A percentile compares a stretch with the other conserved stretches of the same genome.
phyloP scores from a whole-genome alignment of 2,113 vertebrate species.

The Coptodon rendalli region DNA sequence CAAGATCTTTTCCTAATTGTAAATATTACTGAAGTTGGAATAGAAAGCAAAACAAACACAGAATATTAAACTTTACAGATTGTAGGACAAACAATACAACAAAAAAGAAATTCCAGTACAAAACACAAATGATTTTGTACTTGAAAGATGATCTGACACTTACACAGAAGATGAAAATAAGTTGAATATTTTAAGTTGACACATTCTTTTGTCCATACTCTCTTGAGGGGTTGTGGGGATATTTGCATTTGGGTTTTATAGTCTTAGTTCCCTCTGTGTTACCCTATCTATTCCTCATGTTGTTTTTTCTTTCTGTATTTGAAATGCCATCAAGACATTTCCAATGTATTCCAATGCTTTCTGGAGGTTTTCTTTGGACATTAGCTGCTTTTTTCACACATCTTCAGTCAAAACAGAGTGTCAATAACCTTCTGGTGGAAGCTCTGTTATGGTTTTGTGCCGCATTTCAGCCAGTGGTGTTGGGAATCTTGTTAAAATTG shows the following conservation, averaged over 20 bases:
- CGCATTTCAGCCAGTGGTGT: neutral
- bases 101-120: neutral
- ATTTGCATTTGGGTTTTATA: neutral
- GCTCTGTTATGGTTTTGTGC: neutral
- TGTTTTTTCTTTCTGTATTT: neutral
- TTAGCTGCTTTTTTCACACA: neutral
- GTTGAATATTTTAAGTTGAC: neutral
- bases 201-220: neutral
- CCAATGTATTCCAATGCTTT: neutral
- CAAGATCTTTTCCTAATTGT: neutral
- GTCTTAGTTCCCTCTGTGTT: neutral
- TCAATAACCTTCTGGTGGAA: neutral
- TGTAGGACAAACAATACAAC: neutral
- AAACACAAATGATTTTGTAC: neutral
- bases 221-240: neutral
- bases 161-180: neutral
- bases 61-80: neutral
- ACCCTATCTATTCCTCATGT: neutral
- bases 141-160: neutral
- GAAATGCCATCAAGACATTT: neutral
- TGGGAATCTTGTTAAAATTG: neutral
- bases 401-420: neutral
- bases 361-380: neutral
- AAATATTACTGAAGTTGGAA: neutral
- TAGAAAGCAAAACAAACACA: neutral